Evolutionary conservation across 1,140 invertebrate species (phyloP).

Genomic region (Harlomillsia oculata): DNA sequence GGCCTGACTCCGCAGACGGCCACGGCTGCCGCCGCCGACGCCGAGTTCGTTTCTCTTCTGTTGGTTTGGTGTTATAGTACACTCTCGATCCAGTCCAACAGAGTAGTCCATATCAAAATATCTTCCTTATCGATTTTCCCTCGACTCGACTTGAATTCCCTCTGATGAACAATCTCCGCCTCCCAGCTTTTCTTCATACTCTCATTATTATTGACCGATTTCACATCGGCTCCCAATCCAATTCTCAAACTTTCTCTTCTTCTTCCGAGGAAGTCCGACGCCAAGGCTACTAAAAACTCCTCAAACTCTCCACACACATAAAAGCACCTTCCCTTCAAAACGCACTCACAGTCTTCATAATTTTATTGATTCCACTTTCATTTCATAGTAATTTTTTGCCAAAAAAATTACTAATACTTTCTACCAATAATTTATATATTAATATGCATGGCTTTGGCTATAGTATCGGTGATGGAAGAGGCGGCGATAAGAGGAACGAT

Average conservation of each 20-base stretch:
- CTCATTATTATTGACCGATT: slow-evolving; percentile 28
- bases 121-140: slow-evolving; percentile 33
- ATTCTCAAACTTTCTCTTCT: slow-evolving; percentile 15
- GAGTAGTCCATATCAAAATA: slow-evolving; percentile 34
- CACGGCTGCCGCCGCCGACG: too few relatives aligned
- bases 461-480: not conserved
- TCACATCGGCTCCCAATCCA: slow-evolving; percentile 23
- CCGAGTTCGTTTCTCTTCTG: too few relatives aligned
- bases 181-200: slow-evolving; percentile 25
- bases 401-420: not conserved
- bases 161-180: slow-evolving; percentile 33
- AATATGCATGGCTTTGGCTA: not conserved
- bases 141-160: slow-evolving; percentile 31
- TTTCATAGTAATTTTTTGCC: not conserved
- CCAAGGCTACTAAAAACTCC: not conserved
- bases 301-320: not conserved
- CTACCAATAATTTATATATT: not conserved
- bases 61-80: too few relatives aligned
- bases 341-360: not conserved
- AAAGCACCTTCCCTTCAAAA: not conserved
- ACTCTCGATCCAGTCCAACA: slow-evolving; percentile 8
- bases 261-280: not conserved
- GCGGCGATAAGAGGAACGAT: not conserved
- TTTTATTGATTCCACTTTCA: not conserved
- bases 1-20: too few relatives aligned